Evolutionary conservation across 2,113 vertebrate genomes (phyloP), one percentile per base, ranked within the genome.

Genomic region (Taxidea taxus): DNA sequence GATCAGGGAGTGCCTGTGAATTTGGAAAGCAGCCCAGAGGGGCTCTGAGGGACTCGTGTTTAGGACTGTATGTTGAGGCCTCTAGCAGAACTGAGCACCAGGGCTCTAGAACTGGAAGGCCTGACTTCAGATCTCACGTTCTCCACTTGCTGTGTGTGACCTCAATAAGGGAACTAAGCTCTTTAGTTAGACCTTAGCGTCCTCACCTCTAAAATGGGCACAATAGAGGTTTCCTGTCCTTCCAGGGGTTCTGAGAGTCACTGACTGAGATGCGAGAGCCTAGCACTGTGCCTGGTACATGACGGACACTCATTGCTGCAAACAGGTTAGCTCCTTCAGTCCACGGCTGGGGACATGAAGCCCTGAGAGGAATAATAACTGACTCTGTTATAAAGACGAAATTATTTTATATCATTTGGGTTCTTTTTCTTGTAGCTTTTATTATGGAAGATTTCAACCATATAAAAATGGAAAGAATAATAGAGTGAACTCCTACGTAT

Each of bases 381-480:
- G 51, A 78, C 10, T 27, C 18, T 68, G 7, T 68, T 54, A 23
- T 27, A 60, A 31, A 62, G n/a, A 78, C 31, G 60, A 90, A 58
- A 56, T 10, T n/a, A 1, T 68, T 68, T 68, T 68, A n/a, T 51
- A 44, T 60, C 31, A 23, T 4, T 72, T 60, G 66, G 66, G 3
- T 3, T 20, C n/a, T 54, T 56, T 90, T 95, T 25, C 58, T 68
- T 93, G 60, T 42, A 54, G 20, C 42, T 92, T 91, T 96, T 51
- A 31, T 86, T 64, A 64, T 31, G 77, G 81, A 80, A 87, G 54
- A 42, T 86, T 70, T 83, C 66, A 49, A 80, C 93, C 2, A 31
- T n/a, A 4, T 37, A 58, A 44, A 54, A 87, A 16, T 29, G 66
- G 74, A 82, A 37, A 87, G 15, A 49, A 64, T 70, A 44, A 93